Percentiles rank a stretch among this genome's conserved stretches.
Conservation (phyloP, 2,888 invertebrate species). For the Beris chalybata region DNA sequence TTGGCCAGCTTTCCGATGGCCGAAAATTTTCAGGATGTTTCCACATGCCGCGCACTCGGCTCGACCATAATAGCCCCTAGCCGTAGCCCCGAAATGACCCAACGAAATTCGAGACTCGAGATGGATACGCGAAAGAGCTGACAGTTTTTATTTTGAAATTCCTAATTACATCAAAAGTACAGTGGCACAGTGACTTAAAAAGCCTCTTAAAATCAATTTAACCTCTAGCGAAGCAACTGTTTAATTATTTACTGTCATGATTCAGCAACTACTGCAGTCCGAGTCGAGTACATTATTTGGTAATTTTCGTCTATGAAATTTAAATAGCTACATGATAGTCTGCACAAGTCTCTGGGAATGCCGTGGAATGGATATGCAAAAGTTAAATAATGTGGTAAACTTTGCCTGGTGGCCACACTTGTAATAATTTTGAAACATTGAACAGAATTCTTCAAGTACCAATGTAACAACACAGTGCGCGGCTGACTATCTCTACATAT, state of each 20-base stretch:
- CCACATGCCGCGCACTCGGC: too few species aligned
- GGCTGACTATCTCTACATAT: too few species aligned
- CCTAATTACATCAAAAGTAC: slow-evolving; percentile 26
- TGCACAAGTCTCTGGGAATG: background rate
- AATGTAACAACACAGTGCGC: too few species aligned
- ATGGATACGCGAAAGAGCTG: too few species aligned
- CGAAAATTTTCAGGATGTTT: too few species aligned
- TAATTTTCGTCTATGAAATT: slow-evolving; percentile 7
- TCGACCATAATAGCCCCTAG: too few species aligned
- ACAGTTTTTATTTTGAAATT: slow-evolving; percentile 20
- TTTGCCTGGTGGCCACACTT: slow-evolving; percentile 22
- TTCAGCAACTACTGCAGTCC: slow-evolving; percentile 11
- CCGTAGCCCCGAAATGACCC: too few species aligned
- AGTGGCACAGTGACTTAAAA: slow-evolving; percentile 26
- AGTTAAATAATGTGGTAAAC: slow-evolving; percentile 1
- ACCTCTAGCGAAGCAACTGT: slow-evolving; percentile 25
- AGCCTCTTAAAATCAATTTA: slow-evolving; percentile 20
- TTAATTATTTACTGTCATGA: slow-evolving; percentile 30
- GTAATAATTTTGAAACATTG: slow-evolving; percentile 14
- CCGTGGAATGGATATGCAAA: background rate
- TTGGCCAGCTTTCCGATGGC: too few species aligned
- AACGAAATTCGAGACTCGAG: too few species aligned
- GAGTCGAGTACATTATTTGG: slow-evolving; percentile 23
- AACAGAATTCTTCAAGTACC: too few species aligned
- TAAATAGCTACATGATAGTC: background rate